Evolutionary conservation across 2,113 vertebrate genomes (phyloP), one percentile per base, ranked within the genome.

Genomic region (Noctilio leporinus): DNA sequence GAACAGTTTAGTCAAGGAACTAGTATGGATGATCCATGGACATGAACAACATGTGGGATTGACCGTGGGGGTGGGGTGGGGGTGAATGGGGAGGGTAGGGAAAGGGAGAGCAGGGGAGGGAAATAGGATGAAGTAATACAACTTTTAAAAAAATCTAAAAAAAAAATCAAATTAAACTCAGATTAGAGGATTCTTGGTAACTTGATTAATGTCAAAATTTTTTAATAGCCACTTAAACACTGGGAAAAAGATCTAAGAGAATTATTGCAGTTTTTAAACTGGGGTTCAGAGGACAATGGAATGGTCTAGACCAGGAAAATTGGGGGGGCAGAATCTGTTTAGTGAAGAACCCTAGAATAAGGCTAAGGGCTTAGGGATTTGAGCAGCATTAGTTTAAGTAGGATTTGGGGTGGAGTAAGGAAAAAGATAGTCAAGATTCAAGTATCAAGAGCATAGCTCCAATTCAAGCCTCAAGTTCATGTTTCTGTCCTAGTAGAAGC

Each of bases 111-210:
- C n/a, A n/a, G n/a, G n/a, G n/a, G n/a, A n/a, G n/a, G n/a, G n/a
- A n/a, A n/a, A n/a, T n/a, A n/a, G n/a, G n/a, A n/a, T n/a, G n/a
- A n/a, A n/a, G n/a, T n/a, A n/a, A n/a, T n/a, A n/a, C n/a, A n/a
- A n/a, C n/a, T n/a, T n/a, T n/a, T n/a, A n/a, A n/a, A n/a, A n/a
- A n/a, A n/a, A n/a, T n/a, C n/a, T n/a, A n/a, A n/a, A n/a, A n/a
- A n/a, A n/a, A n/a, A n/a, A 93, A 72, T 89, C 30, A 89, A 93
- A 40, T 85, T 70, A 80, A 81, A 77, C 75, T 95, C 40, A 88
- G 47, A 83, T 90, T 73, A 77, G 22, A 62, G 82, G 17, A 35
- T 10, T 82, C 64, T 24, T 19, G 26, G 38, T 67, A 84, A 85
- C 30, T 89, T 92, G 26, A 30, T 70, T 86, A 89, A 69, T 65